Evolutionary conservation across 2,797 vertebrate genomes (phyloP), one percentile per base, ranked within the genome.

Genomic region (Cyprinodon diabolis): DNA sequence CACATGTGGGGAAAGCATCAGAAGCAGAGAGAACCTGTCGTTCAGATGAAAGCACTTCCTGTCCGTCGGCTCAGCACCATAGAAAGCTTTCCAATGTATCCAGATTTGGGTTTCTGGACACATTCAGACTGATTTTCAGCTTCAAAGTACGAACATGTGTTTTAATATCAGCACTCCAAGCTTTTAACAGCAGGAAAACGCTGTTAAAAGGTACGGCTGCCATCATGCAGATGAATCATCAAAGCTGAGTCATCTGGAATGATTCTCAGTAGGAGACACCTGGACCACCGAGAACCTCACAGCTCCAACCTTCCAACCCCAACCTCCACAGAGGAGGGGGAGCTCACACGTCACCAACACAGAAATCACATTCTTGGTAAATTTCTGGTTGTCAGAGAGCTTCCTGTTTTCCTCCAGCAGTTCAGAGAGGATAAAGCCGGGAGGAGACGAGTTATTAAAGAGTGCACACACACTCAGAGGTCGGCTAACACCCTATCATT

Each of bases 401-500:
- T 52, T 52, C 54, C 6, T 23, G 51, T 63, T 14, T 40, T 66
- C 47, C 63, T 47, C 69, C 37, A 60, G 55, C 58, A 57, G 63
- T 54, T 47, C 49, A 67, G 25, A 58, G 68, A 5, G 66, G 52
- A 48, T 25, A 48, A 60, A 55, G 37, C 75, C 75, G 83, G 79
- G 83, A 56, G 81, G 80, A 68, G 81, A 54, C n/a, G 48, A 25
- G 55, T 84, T 80, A 82, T 84, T 86, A 85, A 68, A 83, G 78
- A 78, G 5, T 56, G 63, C 66, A 43, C 75, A 47, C 73, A 23
- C 62, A 56, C 68, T 60, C 72, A 23, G 37, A 85, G 72, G 77
- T 49, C 63, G 52, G 77, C 71, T 74, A 63, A 82, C 83, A 90
- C 83, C 83, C 85, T 84, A 69, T 87, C 68, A 90, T 90, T 87